Conservation (phyloP, 64 coral and sea anemone genomes). For the Stichodactyla helianthus region DNA sequence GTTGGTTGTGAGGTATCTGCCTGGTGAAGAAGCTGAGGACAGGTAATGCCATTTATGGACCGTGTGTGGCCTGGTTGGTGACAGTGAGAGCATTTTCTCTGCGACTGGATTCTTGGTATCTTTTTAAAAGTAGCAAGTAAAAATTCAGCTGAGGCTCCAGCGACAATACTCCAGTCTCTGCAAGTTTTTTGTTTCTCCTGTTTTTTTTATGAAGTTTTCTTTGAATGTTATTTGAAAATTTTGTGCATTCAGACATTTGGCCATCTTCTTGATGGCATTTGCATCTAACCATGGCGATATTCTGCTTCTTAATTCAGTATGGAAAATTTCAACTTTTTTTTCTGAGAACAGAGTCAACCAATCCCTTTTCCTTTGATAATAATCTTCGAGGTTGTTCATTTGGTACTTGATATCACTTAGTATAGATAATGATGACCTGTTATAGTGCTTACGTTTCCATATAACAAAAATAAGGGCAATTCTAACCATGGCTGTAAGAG, state of each 20-base stretch:
- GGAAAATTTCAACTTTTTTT: conserved; percentile 77
- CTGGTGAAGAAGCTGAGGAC: too few species aligned
- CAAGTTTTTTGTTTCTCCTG: not conserved
- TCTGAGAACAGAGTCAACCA: conserved; percentile 52
- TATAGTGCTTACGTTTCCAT: conserved; percentile 65
- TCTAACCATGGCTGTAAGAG: conserved; percentile 37
- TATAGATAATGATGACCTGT: conserved; percentile 56
- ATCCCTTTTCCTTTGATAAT: conserved; percentile 46
- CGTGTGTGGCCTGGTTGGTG: too few species aligned
- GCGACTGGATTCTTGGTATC: too few species aligned
- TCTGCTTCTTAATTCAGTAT: conserved; percentile 31
- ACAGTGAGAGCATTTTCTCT: too few species aligned
- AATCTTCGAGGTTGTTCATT: conserved; percentile 27
- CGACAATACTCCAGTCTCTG: conserved; percentile 16
- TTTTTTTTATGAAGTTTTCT: conserved; percentile 35
- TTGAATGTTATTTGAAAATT: conserved; percentile 25
- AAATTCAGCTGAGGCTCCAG: conserved; percentile 42
- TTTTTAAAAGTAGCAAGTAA: conserved; percentile 24
- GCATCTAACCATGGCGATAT: conserved; percentile 27
- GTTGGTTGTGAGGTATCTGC: not conserved
- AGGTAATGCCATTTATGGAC: too few species aligned
- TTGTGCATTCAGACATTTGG: conserved; percentile 15
- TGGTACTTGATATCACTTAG: conserved; percentile 59
- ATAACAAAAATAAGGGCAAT: conserved; percentile 54
- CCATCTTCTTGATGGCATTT: conserved; percentile 41